Conservation (phyloP, 2,797 vertebrate species). For the Xyrichtys novacula region DNA sequence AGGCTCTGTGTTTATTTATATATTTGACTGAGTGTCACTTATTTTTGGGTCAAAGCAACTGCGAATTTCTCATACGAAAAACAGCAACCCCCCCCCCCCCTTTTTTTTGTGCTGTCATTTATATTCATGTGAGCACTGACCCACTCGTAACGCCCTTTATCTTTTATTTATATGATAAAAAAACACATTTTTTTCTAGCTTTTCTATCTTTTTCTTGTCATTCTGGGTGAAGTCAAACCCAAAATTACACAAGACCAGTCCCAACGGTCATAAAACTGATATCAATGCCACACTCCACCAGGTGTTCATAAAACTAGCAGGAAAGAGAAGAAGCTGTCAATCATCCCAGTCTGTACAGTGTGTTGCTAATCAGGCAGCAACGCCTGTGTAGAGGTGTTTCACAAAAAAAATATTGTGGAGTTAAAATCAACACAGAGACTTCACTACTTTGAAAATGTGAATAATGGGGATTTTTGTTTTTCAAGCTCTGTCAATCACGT, state of each 20-base stretch:
- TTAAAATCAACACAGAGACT: no score
- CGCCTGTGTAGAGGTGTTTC: no score
- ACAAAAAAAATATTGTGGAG: no score
- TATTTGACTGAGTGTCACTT: not conserved
- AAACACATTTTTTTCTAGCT: not conserved
- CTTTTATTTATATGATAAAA: not conserved
- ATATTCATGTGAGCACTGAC: constrained; percentile 5
- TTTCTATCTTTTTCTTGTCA: not conserved
- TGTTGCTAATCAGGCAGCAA: no score
- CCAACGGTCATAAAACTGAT: no score
- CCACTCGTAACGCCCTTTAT: not conserved
- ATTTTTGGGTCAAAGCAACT: not conserved
- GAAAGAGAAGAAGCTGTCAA: no score
- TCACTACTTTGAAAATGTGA: no score
- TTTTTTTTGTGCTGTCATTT: not conserved
- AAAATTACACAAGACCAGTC: not conserved
- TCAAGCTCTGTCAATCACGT: no score
- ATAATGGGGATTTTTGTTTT: no score
- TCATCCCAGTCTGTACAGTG: no score
- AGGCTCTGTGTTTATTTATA: not conserved
- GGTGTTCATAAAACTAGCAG: no score
- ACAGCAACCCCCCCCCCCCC: not conserved
- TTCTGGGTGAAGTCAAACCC: not conserved
- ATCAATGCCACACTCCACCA: no score
- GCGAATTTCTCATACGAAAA: not conserved